Evolutionary conservation across 2,888 invertebrate species (phyloP), one percentile per base, ranked within the genome.

Genomic region (Ommatoiulus sabulosus): DNA sequence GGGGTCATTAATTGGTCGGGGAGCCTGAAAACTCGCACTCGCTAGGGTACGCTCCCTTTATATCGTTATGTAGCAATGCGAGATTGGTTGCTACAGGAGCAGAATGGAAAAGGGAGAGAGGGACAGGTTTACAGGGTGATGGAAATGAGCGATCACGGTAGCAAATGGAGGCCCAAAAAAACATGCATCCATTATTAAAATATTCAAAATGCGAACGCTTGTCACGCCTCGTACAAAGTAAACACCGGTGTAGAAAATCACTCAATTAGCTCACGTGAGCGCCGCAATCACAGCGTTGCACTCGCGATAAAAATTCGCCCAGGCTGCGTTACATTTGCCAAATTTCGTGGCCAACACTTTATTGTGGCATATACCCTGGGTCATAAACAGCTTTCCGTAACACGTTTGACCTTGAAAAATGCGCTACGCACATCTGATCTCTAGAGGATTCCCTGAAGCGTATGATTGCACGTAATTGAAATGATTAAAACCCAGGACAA

Each of bases 1-100:
- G 57, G 57, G 57, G 57, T 57, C 57, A 57, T 57, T 57, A 57
- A 57, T 57, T 57, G 57, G 57, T 57, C 57, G 57, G 57, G 57
- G 57, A 57, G 57, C 57, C 57, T 57, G 57, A 57, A 12, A 57
- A 57, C 57, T 57, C 57, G 57, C 57, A 57, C 57, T 57, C 17
- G 15, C 15, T 57, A 4, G 57, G 57, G 57, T 57, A 57, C 3
- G 10, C 17, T 57, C 57, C 57, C 57, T 57, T 57, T 57, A 57
- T 57, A 57, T 57, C 57, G 57, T 57, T 57, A 57, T 57, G 57
- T 57, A 57, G 57, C 57, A 57, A 57, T 57, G 57, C 12, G 57
- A 15, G 17, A 57, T 17, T 15, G 57, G 15, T 7, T 57, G 57
- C 57, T 57, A 57, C 57, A 57, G 57, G 17, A 57, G 57, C 8